A percentile compares a stretch with the other conserved stretches of the same genome.
These are phyloP conservation scores for cat (Felis catus) DNA, from an alignment of 2,113 vertebrate genomes.

Conservation along the genomic window DNA sequence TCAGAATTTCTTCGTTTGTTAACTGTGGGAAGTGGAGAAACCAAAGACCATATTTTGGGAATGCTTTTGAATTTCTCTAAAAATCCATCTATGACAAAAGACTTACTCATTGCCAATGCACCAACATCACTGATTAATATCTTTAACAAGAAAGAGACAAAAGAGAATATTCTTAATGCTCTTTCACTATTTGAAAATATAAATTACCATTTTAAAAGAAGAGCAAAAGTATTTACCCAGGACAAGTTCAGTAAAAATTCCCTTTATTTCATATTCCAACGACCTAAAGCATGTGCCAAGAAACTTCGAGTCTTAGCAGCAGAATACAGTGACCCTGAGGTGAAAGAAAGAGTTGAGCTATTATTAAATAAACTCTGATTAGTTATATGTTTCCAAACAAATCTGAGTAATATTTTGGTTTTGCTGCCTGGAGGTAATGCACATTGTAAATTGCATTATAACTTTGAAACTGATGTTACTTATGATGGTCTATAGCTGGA, in stretches of 20 bases:
- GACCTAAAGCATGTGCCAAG: slow-evolving; percentile 78
- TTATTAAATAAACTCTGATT: slow-evolving; percentile 76
- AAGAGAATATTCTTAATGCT: slow-evolving; percentile 77
- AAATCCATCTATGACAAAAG: slow-evolving; percentile 80
- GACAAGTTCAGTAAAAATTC: slow-evolving; percentile 79
- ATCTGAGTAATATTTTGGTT: slow-evolving; percentile 59
- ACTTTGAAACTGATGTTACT: slow-evolving; percentile 61
- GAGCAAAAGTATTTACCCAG: slow-evolving; percentile 74
- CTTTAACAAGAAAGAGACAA: slow-evolving; percentile 78
- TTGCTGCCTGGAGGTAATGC: slow-evolving; percentile 41
- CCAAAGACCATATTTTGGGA: slow-evolving; percentile 87
- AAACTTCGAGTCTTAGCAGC: slow-evolving; percentile 76
- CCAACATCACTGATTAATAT: slow-evolving; percentile 78
- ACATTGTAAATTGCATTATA: slow-evolving; percentile 63
- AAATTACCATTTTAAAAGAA: slow-evolving; percentile 79
- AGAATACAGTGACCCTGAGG: slow-evolving; percentile 76
- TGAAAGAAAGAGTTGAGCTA: slow-evolving; percentile 75
- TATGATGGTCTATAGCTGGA: slow-evolving; percentile 36
- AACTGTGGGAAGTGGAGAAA: slow-evolving; percentile 90
- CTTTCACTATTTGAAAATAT: slow-evolving; percentile 79
- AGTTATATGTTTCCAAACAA: slow-evolving; percentile 41
- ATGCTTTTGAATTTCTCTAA: slow-evolving; percentile 81
- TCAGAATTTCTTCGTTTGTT: slow-evolving; percentile 91
- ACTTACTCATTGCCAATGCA: slow-evolving; percentile 77
- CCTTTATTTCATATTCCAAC: slow-evolving; percentile 77